Evolutionary conservation across 2,888 invertebrate genomes (phyloP).

Genomic region (Tetragonisca angustula): DNA sequence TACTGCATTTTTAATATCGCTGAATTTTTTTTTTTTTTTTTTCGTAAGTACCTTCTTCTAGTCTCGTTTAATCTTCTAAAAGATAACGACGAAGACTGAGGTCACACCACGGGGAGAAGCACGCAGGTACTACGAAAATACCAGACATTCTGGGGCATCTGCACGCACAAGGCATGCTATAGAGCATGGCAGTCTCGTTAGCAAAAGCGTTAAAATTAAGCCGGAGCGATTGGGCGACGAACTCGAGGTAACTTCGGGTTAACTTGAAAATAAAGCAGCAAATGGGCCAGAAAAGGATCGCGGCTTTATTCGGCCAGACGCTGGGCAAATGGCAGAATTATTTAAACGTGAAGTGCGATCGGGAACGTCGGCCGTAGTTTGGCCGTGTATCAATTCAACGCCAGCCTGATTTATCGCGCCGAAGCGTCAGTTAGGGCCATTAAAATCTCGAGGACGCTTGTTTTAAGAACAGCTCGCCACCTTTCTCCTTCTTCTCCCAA

Average conservation of each 20-base stretch:
- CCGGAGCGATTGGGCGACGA: background rate
- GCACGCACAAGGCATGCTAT: background rate
- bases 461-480: constrained; percentile 31
- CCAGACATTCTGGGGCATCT: background rate
- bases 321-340: constrained; percentile 28
- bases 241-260: constrained; percentile 6
- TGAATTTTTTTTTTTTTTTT: background rate
- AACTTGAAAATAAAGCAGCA: constrained; percentile 16
- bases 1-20: too few species aligned
- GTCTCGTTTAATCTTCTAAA: background rate
- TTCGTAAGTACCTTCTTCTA: background rate
- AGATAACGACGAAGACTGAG: background rate
- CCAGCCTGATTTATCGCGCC: constrained; percentile 55
- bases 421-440: constrained; percentile 24
- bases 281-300: constrained; percentile 37
- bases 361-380: constrained; percentile 27
- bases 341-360: constrained; percentile 27
- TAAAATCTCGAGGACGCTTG: constrained; percentile 26
- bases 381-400: constrained; percentile 56
- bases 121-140: background rate
- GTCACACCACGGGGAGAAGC: background rate
- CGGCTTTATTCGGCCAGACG: background rate
- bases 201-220: constrained; percentile 44
- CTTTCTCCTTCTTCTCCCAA: background rate
- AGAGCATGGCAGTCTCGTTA: background rate